Evolutionary conservation across 1,140 invertebrate species (phyloP), one percentile per base, ranked within the genome.

Genomic region (Aphis craccivora): DNA sequence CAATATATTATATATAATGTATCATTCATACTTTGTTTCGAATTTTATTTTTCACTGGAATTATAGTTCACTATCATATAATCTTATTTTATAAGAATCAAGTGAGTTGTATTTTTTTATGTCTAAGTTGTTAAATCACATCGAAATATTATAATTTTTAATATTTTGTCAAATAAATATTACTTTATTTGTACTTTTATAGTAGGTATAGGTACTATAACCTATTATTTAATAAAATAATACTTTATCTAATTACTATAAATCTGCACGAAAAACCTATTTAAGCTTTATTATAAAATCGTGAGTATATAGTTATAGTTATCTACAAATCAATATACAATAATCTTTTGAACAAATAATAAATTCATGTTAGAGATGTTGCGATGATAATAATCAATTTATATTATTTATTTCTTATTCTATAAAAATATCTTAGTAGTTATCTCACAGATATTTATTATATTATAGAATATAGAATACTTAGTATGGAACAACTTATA

Each of bases 181-280:
- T 37, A 83, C 7, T 35, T 20, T 23, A 35, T 30, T 76, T 37
- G n/a, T 81, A 83, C 37, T 37, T 18, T 22, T 20, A 2, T 37
- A 37, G 35, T 30, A n/a, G n/a, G n/a, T n/a, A n/a, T n/a, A n/a
- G n/a, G n/a, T n/a, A n/a, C n/a, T n/a, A n/a, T n/a, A n/a, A 83
- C 37, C 37, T 40, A 40, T 20, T 81, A 40, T 22, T 14, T 40
- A 84, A 84, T 84, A 43, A 84, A 84, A 84, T 43, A 43, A 40
- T 43, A 84, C 22, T 45, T 48, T 9, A 87, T 87, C 45, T n/a
- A 35, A 5, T 35, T n/a, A n/a, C 20, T 18, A 51, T 2, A 30
- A 35, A 48, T 87, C 86, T 48, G 30, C 87, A 89, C 48, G 87
- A 89, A 53, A 53, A 89, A 51, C 45, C 20, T 53, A 89, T 89